Percentiles rank a stretch among this genome's conserved stretches.
Evolutionary conservation across 2,797 vertebrate genomes (phyloP).

Genomic region (Xenopus petersii): DNA sequence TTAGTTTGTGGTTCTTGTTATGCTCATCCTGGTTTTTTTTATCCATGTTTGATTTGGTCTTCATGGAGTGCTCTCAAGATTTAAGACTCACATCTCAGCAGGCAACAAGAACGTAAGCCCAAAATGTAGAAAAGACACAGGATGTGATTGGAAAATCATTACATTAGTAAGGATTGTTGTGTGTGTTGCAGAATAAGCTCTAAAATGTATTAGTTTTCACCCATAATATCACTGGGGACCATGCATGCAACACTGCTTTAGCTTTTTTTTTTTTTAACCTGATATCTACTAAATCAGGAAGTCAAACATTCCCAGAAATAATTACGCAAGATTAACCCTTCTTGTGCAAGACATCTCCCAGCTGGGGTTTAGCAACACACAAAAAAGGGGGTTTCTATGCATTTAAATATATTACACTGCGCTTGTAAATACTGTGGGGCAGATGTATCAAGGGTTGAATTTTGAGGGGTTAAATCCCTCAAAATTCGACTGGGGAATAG

Average conservation of each 20-base stretch:
- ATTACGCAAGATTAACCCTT: neutral
- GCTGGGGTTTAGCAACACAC: too few relatives aligned
- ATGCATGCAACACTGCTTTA: conserved; percentile 9
- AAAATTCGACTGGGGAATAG: too few relatives aligned
- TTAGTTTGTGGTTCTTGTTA: conserved; percentile 28
- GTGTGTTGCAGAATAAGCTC: conserved; percentile 27
- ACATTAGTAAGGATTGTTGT: conserved; percentile 39
- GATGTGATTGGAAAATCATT: conserved; percentile 39
- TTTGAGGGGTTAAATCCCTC: too few relatives aligned
- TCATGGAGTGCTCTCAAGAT: neutral
- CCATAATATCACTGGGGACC: conserved; percentile 16
- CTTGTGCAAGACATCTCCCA: too few relatives aligned
- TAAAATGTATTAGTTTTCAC: conserved; percentile 35
- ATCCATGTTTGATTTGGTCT: conserved; percentile 20
- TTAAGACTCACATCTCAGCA: conserved; percentile 23
- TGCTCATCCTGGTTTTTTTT: conserved; percentile 30
- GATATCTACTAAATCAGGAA: conserved; percentile 16
- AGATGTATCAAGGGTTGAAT: too few relatives aligned
- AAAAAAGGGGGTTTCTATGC: too few relatives aligned
- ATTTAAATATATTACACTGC: too few relatives aligned
- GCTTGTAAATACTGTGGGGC: too few relatives aligned
- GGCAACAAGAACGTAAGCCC: conserved; percentile 2
- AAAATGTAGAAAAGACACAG: conserved; percentile 29
- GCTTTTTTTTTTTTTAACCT: conserved; percentile 13
- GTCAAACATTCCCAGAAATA: conserved; percentile 31